A percentile compares a stretch with the other conserved stretches of the same genome.
phyloP scores from a whole-genome alignment of 2,888 invertebrate species.

The Clusia tigrina region DNA sequence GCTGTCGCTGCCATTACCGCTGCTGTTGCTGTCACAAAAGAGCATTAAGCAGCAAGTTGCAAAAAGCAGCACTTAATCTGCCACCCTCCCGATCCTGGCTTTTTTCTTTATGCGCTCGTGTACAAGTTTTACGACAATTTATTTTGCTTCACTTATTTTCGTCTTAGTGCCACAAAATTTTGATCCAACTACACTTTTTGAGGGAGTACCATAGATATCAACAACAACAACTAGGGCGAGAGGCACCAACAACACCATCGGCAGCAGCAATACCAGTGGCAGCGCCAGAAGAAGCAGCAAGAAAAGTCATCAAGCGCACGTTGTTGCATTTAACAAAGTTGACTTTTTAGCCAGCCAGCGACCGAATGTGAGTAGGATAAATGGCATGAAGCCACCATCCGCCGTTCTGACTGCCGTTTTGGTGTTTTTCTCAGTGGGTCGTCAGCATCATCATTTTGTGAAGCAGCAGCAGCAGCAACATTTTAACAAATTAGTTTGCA shows the following conservation, averaged over 20 bases:
- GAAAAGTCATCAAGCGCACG: too few relatives aligned
- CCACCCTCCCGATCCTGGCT: neutral
- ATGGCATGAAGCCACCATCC: neutral
- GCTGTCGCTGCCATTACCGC: neutral
- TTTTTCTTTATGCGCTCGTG: neutral
- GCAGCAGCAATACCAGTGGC: neutral
- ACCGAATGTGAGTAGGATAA: neutral
- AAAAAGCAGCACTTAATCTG: slow-evolving; percentile 1
- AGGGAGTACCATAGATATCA: neutral
- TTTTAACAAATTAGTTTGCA: slow-evolving; percentile 55
- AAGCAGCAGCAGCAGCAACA: slow-evolving; percentile 33
- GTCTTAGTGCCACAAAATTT: slow-evolving; percentile 8
- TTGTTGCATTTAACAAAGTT: slow-evolving; percentile 8
- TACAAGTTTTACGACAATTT: slow-evolving; percentile 5
- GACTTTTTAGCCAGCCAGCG: neutral
- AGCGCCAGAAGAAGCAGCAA: neutral
- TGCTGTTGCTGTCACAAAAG: neutral
- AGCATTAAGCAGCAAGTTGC: slow-evolving; percentile 4
- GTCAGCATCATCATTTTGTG: neutral
- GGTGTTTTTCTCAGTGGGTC: neutral
- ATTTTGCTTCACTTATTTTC: slow-evolving; percentile 2
- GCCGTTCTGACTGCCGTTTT: neutral
- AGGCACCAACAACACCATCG: neutral
- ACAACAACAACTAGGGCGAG: too few relatives aligned
- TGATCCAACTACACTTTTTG: neutral